Evolutionary conservation across 2,888 invertebrate species (phyloP).

Genomic region (Nineta flava): DNA sequence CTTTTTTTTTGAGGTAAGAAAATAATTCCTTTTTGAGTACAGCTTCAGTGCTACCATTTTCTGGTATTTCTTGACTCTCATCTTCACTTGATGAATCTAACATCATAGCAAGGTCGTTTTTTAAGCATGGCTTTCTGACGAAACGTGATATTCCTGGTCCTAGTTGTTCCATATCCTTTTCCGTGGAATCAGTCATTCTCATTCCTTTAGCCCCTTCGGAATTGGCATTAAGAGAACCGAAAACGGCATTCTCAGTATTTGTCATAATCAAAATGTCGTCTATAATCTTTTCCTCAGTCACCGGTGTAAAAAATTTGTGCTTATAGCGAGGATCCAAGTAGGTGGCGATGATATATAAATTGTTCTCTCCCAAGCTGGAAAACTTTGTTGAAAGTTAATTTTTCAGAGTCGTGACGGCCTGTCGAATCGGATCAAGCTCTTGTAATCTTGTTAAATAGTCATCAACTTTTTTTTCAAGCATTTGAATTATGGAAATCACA

Average conservation of each 20-base stretch:
- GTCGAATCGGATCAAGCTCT: conserved; percentile 14
- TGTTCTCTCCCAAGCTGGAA: conserved; percentile 15
- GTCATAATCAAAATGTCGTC: conserved; percentile 11
- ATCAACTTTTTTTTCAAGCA: too few species aligned
- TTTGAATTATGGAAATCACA: too few species aligned
- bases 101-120: conserved; percentile 8
- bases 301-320: conserved; percentile 15
- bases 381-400: conserved; percentile 14
- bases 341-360: conserved; percentile 16
- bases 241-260: conserved; percentile 8
- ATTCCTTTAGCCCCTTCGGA: neutral
- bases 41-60: conserved; percentile 1
- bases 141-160: neutral
- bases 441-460: conserved; percentile 14
- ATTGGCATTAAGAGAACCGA: conserved; percentile 2
- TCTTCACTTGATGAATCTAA: conserved; percentile 2
- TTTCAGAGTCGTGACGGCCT: conserved; percentile 13
- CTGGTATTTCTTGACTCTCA: neutral
- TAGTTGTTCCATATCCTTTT: neutral
- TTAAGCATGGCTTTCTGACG: conserved; percentile 3
- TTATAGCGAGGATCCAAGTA: conserved; percentile 18
- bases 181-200: conserved; percentile 2
- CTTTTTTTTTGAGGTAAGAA: conserved; percentile 6
- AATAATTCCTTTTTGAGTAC: conserved; percentile 6
- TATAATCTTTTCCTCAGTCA: conserved; percentile 15